Percentiles rank a stretch among this genome's conserved stretches.
These are phyloP conservation scores for Baryphthengus martii DNA, from an alignment of 2,113 vertebrate genomes.

Conservation along the genomic window DNA sequence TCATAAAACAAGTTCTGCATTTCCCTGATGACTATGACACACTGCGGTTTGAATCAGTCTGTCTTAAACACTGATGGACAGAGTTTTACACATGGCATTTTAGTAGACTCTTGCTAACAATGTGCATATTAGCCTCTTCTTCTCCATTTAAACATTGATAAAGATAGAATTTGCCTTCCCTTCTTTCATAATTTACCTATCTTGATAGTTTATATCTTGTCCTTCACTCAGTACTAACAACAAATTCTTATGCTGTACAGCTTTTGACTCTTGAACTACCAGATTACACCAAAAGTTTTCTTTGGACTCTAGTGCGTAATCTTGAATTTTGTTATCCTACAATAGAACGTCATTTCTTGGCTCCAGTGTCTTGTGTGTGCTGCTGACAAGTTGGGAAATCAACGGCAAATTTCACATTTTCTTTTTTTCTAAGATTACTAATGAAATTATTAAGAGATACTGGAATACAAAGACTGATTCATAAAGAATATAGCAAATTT, in stretches of 20 bases:
- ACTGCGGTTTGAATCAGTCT: background rate
- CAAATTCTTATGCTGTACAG: background rate
- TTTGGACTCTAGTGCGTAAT: background rate
- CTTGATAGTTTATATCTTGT: background rate
- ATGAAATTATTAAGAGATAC: background rate
- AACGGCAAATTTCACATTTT: background rate
- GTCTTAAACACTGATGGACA: background rate
- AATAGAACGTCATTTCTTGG: background rate
- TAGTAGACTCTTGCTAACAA: background rate
- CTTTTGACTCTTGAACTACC: background rate
- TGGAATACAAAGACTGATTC: background rate
- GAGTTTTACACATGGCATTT: background rate
- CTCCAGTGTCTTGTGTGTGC: background rate
- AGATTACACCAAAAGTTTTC: background rate
- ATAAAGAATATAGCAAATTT: background rate
- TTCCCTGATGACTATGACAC: background rate
- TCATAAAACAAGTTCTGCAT: background rate
- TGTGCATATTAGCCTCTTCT: background rate
- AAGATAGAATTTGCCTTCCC: background rate
- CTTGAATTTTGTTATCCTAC: background rate
- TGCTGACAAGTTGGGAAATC: background rate
- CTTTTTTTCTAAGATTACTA: background rate
- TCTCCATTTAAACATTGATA: background rate
- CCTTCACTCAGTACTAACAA: background rate
- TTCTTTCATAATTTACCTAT: background rate